phyloP scores from a whole-genome alignment of 23 tunicate genomes.

The Styela clava region DNA sequence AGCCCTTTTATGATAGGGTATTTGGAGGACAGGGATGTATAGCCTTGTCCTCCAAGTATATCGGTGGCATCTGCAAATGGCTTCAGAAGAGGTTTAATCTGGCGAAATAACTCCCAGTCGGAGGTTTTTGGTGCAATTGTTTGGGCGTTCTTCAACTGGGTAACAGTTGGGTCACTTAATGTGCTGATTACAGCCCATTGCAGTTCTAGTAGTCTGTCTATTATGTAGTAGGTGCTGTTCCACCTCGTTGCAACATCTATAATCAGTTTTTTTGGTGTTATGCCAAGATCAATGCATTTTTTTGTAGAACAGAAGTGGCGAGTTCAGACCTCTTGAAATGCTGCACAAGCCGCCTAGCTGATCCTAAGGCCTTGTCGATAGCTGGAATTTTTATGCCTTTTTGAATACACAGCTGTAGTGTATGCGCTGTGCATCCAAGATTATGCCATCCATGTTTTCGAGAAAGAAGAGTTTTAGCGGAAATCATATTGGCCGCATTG shows the following conservation, averaged over 20 bases:
- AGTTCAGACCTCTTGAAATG: too few relatives aligned
- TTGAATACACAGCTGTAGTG: too few relatives aligned
- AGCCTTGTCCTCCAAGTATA: not conserved
- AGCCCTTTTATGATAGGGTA: not conserved
- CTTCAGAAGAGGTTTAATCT: too few relatives aligned
- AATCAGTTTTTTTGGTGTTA: not conserved
- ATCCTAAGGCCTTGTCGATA: too few relatives aligned
- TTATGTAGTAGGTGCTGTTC: not conserved
- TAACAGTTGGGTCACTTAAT: not conserved
- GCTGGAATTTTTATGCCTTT: too few relatives aligned
- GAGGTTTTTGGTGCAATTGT: too few relatives aligned
- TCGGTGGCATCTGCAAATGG: not conserved
- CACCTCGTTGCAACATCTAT: not conserved
- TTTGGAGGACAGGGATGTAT: not conserved
- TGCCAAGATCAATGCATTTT: not conserved
- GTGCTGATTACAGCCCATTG: not conserved
- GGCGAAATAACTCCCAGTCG: too few relatives aligned
- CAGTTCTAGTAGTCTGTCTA: not conserved
- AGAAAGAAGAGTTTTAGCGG: not conserved
- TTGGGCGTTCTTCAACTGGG: too few relatives aligned
- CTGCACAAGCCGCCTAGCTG: too few relatives aligned
- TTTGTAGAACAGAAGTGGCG: too few relatives aligned
- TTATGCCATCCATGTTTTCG: too few relatives aligned
- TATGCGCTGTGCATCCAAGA: too few relatives aligned
- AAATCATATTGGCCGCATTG: not conserved